These are phyloP conservation scores for Sarcoramphus papa DNA, from an alignment of 2,797 vertebrate genomes.

Conservation along the genomic window DNA sequence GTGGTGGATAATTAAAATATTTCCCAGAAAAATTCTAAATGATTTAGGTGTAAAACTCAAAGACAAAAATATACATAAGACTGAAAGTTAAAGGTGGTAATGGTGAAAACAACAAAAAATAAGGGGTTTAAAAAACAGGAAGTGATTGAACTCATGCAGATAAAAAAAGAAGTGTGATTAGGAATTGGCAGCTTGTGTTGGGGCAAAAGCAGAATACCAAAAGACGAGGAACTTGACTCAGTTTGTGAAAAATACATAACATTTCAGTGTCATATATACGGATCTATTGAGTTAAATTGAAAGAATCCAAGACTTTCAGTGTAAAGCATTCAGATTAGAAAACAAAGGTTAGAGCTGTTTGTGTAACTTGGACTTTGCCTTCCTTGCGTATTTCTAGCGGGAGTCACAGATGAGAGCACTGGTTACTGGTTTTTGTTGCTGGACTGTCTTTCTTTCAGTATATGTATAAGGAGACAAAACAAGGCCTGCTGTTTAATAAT, in stretches of 20 bases:
- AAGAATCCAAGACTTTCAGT: background rate
- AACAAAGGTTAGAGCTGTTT: background rate
- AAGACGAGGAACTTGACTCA: background rate
- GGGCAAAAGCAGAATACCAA: background rate
- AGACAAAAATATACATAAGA: background rate
- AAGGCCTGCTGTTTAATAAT: background rate
- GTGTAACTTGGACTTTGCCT: background rate
- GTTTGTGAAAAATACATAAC: background rate
- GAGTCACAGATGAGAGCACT: background rate
- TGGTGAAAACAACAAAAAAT: background rate
- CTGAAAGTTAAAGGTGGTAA: background rate
- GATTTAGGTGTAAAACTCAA: background rate
- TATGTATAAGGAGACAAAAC: background rate
- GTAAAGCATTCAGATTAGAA: background rate
- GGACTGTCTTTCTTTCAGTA: background rate
- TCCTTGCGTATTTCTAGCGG: background rate
- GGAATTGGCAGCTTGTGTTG: background rate
- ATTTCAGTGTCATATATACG: background rate
- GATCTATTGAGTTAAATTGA: background rate
- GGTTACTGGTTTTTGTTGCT: background rate
- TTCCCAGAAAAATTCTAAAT: background rate
- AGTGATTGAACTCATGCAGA: background rate
- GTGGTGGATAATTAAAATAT: background rate
- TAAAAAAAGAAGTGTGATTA: background rate
- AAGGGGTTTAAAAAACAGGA: background rate